Evolutionary conservation across 2,888 invertebrate species (phyloP).

Genomic region (Ormyrus thymus): DNA sequence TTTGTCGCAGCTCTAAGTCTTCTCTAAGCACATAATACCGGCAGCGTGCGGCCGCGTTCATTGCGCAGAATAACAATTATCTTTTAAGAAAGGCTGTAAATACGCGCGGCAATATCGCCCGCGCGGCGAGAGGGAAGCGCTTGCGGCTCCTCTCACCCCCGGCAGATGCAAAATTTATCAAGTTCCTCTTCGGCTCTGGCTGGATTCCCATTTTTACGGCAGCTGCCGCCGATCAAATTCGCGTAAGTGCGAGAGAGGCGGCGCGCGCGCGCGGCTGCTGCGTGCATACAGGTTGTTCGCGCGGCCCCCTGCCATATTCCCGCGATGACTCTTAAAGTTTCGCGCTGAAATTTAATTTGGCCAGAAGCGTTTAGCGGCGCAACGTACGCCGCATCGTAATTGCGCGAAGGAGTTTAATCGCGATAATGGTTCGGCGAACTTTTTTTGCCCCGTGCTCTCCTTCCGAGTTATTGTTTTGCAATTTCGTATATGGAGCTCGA

Average conservation of each 20-base stretch:
- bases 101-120: not conserved
- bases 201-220: constrained; percentile 50
- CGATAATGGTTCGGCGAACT: too few relatives aligned
- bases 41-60: not conserved
- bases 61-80: constrained; percentile 23
- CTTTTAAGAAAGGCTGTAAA: not conserved
- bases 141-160: constrained; percentile 22
- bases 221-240: constrained; percentile 50
- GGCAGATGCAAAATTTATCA: constrained; percentile 56
- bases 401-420: too few relatives aligned
- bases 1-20: too few relatives aligned
- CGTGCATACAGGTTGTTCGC: not conserved
- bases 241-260: constrained; percentile 41
- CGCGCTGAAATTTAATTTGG: constrained; percentile 27
- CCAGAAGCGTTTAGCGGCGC: constrained; percentile 9
- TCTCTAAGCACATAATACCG: too few relatives aligned
- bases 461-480: too few relatives aligned
- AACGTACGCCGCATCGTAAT: too few relatives aligned
- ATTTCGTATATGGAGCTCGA: too few relatives aligned
- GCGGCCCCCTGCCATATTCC: not conserved
- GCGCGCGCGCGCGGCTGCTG: not conserved
- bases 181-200: constrained; percentile 37
- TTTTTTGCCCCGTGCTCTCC: too few relatives aligned
- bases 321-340: constrained; percentile 34
- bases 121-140: constrained; percentile 38